phyloP scores from a whole-genome alignment of 2,888 invertebrate species.

The Diaprepes abbreviatus region DNA sequence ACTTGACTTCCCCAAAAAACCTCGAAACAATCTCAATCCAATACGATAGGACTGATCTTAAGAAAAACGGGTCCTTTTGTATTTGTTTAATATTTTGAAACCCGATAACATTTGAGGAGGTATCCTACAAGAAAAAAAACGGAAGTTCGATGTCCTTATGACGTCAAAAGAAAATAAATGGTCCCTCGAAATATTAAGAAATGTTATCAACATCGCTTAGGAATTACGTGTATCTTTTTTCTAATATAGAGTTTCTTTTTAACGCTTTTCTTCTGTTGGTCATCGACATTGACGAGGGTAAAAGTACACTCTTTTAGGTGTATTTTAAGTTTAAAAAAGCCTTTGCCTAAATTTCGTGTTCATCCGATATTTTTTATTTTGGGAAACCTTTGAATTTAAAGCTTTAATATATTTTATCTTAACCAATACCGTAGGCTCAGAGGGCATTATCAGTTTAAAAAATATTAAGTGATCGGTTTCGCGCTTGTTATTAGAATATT shows the following conservation, averaged over 20 bases:
- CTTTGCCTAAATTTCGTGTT: no score
- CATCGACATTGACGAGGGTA: conserved; percentile 2
- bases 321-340: no score
- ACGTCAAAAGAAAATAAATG: conserved; percentile 39
- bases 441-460: no score
- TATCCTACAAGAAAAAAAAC: not conserved
- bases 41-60: not conserved
- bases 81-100: conserved; percentile 12
- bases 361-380: no score
- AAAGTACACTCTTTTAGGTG: not conserved
- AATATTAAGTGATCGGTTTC: no score
- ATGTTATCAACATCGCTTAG: conserved; percentile 20
- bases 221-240: conserved; percentile 23
- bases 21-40: no score
- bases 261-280: not conserved
- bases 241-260: not conserved
- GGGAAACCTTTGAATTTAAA: no score
- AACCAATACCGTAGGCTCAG: no score
- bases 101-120: conserved; percentile 3
- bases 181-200: conserved; percentile 27
- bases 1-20: no score
- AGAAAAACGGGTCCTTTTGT: not conserved
- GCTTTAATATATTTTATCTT: no score
- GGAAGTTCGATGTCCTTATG: conserved; percentile 15
- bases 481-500: no score